Conservation (phyloP, 1,140 invertebrate species). For the Pristionchus pacificus region DNA sequence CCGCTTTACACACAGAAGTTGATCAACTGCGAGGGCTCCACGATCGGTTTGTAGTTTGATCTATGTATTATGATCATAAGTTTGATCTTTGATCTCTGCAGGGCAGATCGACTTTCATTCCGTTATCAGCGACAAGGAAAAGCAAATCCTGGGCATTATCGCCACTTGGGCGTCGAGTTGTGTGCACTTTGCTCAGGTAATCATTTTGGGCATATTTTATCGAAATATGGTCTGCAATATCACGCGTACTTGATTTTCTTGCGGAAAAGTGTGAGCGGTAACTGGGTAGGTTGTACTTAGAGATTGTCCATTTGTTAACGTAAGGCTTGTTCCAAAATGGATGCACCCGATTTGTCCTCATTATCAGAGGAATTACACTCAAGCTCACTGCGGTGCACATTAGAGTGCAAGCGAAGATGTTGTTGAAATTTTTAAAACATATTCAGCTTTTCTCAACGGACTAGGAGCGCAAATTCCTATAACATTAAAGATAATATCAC, state of each 20-base stretch:
- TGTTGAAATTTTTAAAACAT: conserved; percentile 43
- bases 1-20: no score
- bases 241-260: no score
- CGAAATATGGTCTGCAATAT: background rate
- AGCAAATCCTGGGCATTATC: background rate
- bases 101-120: background rate
- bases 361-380: no score
- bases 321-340: no score
- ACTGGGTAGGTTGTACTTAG: no score
- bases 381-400: background rate
- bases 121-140: background rate
- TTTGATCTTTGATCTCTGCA: no score
- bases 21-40: no score
- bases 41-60: no score
- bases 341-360: no score
- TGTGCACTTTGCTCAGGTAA: conserved; percentile 5
- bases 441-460: background rate
- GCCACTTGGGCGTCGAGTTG: background rate
- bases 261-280: no score
- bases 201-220: conserved; percentile 4
- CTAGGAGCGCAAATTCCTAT: background rate
- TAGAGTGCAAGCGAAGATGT: background rate
- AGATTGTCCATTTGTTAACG: no score
- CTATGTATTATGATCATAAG: no score
- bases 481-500: background rate